Base-by-base conservation (phyloP, 2,888 invertebrate species). In the Euspilapteryx auroguttella region DNA sequence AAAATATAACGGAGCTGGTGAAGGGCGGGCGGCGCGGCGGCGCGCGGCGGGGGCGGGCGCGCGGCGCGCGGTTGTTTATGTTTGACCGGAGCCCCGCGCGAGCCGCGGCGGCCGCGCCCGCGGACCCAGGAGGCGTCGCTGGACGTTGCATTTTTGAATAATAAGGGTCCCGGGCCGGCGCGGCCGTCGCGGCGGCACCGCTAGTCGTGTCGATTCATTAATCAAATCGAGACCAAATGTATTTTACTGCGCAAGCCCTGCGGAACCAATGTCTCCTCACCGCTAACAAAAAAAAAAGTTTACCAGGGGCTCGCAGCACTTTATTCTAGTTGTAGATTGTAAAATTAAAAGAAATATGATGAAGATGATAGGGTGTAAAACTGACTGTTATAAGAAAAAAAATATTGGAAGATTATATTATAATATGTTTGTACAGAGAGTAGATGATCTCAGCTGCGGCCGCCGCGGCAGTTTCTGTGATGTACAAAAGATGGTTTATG, bases 371-470 rank as follows among this genome's bases (percentile, higher is more conserved):
- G 47, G 34, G 42, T 49, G 45, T 42, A 49, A 46, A 46, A 12
- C 55, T 51, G 63, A 57, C 53, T 63, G 64, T 68, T 68, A 54
- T 55, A 44, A 47, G n/a, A n/a, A n/a, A n/a, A n/a, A n/a, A n/a
- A n/a, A n/a, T n/a, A 61, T 66, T 64, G 57, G 59, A 62, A 63
- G 52, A 63, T 41, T 61, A 65, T 65, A 65, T n/a, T n/a, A n/a
- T n/a, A n/a, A n/a, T 65, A 66, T 65, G 65, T 61, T 62, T 65
- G 63, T 64, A 66, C 59, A 68, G 66, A 65, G 47, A 57, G 45
- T 65, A 62, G 55, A 53, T 69, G 71, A 71, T 71, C 71, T 71
- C 71, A 69, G 61, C 65, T 65, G 71, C 62, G 66, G 62, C 46
- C 21, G 17, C 24, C 22, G 47, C 46, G 51, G 53, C 58, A 61